Evolutionary conservation across 2,888 invertebrate genomes (phyloP).

Genomic region (Macrosiphum euphorbiae): DNA sequence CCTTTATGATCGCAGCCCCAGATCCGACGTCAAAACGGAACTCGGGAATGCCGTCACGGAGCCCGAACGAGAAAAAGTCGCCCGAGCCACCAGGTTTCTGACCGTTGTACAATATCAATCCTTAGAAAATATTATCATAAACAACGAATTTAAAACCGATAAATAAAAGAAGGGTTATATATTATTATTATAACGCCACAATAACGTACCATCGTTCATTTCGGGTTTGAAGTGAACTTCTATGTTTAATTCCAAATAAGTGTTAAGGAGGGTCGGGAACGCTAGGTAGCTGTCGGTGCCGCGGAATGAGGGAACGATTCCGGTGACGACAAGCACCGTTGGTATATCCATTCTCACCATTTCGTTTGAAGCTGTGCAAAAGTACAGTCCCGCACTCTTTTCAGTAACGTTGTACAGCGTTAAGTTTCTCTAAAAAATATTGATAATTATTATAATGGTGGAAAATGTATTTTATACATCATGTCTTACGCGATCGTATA

Average conservation of each 20-base stretch:
- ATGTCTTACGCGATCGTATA: conserved; percentile 69
- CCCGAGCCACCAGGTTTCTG: conserved; percentile 74
- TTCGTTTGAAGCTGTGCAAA: conserved; percentile 82
- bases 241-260: conserved; percentile 85
- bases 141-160: background rate
- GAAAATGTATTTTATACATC: conserved; percentile 6
- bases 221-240: conserved; percentile 93
- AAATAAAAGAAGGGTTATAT: no score
- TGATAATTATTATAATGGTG: background rate
- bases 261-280: conserved; percentile 82
- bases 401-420: conserved; percentile 80
- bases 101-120: conserved; percentile 84
- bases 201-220: conserved; percentile 77
- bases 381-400: conserved; percentile 89
- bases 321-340: conserved; percentile 83
- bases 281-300: conserved; percentile 87
- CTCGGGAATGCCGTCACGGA: conserved; percentile 83
- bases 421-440: conserved; percentile 75
- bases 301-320: conserved; percentile 88
- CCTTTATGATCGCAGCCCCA: conserved; percentile 79
- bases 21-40: conserved; percentile 87
- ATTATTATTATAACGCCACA: conserved; percentile 61
- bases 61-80: conserved; percentile 86
- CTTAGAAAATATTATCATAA: conserved; percentile 70
- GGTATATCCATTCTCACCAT: conserved; percentile 79